A percentile compares a stretch with the other conserved stretches of the same genome.
Conservation (phyloP, 2,113 vertebrate genomes). For the Paraplagusia blochii region DNA sequence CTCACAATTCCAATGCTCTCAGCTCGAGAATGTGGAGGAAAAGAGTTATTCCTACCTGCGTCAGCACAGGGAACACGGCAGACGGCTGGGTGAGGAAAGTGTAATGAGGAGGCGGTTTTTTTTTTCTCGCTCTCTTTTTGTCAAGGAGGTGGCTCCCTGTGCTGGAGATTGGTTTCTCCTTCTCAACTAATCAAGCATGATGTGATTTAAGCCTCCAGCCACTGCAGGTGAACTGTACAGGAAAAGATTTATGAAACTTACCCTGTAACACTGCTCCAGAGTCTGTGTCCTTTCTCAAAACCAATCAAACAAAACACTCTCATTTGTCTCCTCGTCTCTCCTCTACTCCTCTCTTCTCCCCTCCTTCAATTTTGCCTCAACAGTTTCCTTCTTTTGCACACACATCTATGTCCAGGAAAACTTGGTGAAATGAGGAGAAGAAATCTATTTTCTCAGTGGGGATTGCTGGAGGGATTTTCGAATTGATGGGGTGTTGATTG, state of each 20-base stretch:
- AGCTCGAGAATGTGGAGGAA: conserved; percentile 49
- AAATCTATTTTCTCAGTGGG: conserved; percentile 26
- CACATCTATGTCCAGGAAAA: conserved; percentile 26
- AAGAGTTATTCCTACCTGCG: conserved; percentile 57
- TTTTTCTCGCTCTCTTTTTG: no score
- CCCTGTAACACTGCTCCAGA: conserved; percentile 40
- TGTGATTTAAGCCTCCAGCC: conserved; percentile 39
- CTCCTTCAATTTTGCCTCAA: not conserved
- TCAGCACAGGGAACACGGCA: conserved; percentile 48
- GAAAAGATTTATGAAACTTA: conserved; percentile 55
- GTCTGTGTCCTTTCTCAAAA: conserved; percentile 49
- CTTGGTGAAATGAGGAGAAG: conserved; percentile 20
- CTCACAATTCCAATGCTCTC: conserved; percentile 53
- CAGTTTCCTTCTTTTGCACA: conserved; percentile 14
- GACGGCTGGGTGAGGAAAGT: conserved; percentile 36
- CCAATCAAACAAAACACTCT: conserved; percentile 44
- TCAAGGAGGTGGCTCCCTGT: conserved; percentile 12
- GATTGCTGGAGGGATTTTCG: conserved; percentile 34
- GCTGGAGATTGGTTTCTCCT: conserved; percentile 25
- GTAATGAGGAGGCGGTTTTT: conserved; percentile 53
- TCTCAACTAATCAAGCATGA: conserved; percentile 41
- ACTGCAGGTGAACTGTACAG: conserved; percentile 37
- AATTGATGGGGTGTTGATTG: conserved; percentile 30
- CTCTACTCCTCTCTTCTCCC: conserved; percentile 2
- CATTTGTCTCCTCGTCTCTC: conserved; percentile 33